These are phyloP conservation scores for Diarsia mendica DNA, from an alignment of 2,888 invertebrate genomes.

Conservation along the genomic window DNA sequence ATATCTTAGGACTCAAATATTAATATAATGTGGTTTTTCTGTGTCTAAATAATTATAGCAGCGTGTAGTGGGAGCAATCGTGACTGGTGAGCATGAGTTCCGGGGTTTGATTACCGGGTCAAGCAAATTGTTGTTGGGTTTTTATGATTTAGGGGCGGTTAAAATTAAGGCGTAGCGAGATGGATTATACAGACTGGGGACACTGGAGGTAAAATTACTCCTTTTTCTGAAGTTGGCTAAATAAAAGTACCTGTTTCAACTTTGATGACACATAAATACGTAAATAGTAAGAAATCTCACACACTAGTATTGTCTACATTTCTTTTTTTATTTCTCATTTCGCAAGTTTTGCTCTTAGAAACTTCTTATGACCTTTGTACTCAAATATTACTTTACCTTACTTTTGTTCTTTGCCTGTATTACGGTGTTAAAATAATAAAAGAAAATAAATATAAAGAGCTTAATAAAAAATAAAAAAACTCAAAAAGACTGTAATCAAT, in stretches of 20 bases:
- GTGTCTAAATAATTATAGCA: too few relatives aligned
- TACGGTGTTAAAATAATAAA: not conserved
- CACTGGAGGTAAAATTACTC: not conserved
- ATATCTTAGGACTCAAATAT: too few relatives aligned
- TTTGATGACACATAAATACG: not conserved
- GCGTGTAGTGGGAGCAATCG: too few relatives aligned
- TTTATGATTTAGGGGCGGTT: constrained; percentile 53
- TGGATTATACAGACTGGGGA: constrained; percentile 14
- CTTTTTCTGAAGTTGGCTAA: not conserved
- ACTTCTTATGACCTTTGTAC: not conserved
- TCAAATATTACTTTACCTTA: not conserved
- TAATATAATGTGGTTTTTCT: too few relatives aligned
- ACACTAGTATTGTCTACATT: not conserved
- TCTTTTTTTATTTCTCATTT: not conserved
- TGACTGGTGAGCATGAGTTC: too few relatives aligned
- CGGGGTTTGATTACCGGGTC: too few relatives aligned
- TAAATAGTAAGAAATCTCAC: not conserved
- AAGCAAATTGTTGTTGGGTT: constrained; percentile 58
- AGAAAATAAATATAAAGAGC: too few relatives aligned
- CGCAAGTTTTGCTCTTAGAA: not conserved
- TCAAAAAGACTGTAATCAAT: too few relatives aligned
- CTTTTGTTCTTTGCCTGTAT: not conserved
- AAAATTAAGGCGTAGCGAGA: constrained; percentile 49
- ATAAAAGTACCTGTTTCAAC: not conserved
- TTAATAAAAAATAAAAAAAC: too few relatives aligned